Evolutionary conservation across 2,113 vertebrate species (phyloP), one percentile per base, ranked within the genome.

Genomic region (Ochotona curzoniae): DNA sequence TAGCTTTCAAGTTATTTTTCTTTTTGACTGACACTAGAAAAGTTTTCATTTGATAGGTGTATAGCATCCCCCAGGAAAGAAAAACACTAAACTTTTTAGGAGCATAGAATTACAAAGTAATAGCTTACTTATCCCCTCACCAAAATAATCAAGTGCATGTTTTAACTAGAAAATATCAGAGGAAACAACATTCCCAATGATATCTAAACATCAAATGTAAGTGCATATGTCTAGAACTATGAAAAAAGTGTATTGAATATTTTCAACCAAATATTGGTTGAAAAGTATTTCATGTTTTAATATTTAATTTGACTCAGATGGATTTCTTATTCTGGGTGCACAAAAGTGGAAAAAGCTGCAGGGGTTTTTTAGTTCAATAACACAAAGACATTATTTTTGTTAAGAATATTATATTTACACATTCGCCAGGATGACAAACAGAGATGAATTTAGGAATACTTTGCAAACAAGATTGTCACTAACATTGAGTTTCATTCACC

Each of bases 251-350:
- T 87, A 82, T 97, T 93, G 84, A 97, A 85, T 51, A 96, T 89
- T 97, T 97, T 96, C 94, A 97, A 96, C 87, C 61, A 98, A 70
- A 38, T 92, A 90, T 61, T 28, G 6, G 38, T 89, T 94, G 57
- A 93, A 95, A 97, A 96, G 30, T 70, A 95, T 87, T 94, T 96
- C 93, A 94, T 92, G 90, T 96, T 97, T 96, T 95, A 94, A 92
- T 80, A 71, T 97, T 97, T 96, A 95, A 96, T 95, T 97, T 96
- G 81, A 96, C 96, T 97, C 96, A 96, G 57, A 89, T 97, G 89
- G 85, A 92, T 51, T 93, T 83, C 93, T 93, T 89, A 90, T 85
- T 94, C 94, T 81, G 93, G 93, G 64, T 94, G 78, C 93, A 86
- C 32, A 92, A 97, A 95, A 90, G 79, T 96, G 54, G 69, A 93